Base-by-base conservation (phyloP, 2,888 invertebrate genomes). In the Rhingia rostrata region DNA sequence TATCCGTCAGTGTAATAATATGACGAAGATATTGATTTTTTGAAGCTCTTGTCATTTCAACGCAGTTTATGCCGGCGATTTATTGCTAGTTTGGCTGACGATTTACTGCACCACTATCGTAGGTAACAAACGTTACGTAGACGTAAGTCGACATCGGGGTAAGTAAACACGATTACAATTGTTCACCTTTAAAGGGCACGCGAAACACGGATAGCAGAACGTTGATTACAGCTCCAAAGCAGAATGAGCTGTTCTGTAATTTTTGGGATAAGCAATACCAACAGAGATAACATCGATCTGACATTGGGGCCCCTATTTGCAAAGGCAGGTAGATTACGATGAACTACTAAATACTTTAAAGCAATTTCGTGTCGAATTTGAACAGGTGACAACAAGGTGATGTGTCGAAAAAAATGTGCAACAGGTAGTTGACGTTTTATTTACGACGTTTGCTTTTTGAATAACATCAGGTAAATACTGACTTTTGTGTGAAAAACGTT, bases 221-320 rank as follows among this genome's bases (percentile, higher is more conserved):
- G 4, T 49, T 47, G 35, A 61, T 33, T 66, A 66, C 5, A 54
- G 22, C 33, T 22, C 41, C 35, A 67, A 54, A 54, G 43, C 43
- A 41, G 32, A 51, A 14, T 35, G 7, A 41, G 51, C n/a, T 41
- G 39, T 9, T 12, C 6, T 9, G 7, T 22, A 7, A 12, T 56
- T 14, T 56, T 56, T 9, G 12, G 22, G 22, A 22, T 22, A 22
- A 22, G 22, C 22, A 22, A 22, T 2, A 2, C 22, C 22, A 22
- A 22, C 2, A 22, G 22, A 22, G 22, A 22, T 22, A 22, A 22
- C 22, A 22, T 22, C 22, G 22, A 2, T 22, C 22, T 22, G 22
- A 2, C 22, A 22, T 22, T 2, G 22, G 22, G 1, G 22, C 22
- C 22, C 22, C 22, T 22, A 22, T 22, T 22, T 22, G 22, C 22